Evolutionary conservation across 2,888 invertebrate genomes (phyloP), one percentile per base, ranked within the genome.

Genomic region (Amiota minor): DNA sequence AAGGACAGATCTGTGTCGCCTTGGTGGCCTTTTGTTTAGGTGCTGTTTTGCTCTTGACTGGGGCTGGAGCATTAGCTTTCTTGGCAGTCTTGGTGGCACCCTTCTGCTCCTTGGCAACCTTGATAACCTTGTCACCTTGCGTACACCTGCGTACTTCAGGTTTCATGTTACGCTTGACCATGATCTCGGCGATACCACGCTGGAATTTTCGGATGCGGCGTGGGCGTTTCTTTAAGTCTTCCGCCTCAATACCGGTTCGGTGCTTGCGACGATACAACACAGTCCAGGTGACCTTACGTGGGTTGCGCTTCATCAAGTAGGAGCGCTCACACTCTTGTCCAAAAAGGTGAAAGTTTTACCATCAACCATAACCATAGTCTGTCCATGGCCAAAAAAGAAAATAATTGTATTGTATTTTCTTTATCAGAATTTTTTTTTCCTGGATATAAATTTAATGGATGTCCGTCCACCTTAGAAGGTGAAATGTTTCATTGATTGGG

Each of bases 361-460:
- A 90, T 99, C 99, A 88, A 95, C 93, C 92, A 97, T 97, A 90
- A 98, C 97, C 95, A 98, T 94, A 91, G 98, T 97, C 92, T 99
- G 99, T 83, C 99, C 99, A 95, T 99, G 99, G 91, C 99, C 99
- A 82, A n/a, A n/a, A n/a, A n/a, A n/a, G n/a, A n/a, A n/a, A n/a
- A n/a, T n/a, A 35, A 6, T 35, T 35, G 6, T 35, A 35, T 35
- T 35, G 2, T 3, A 35, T 35, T 35, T 35, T 35, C 35, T 35
- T 0, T 35, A 23, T 3, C 23, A 23, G 3, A 23, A 23, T 2
- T 23, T 2, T 23, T 23, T n/a, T n/a, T n/a, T n/a, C n/a, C n/a
- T n/a, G n/a, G n/a, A 23, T 23, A 23, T 3, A 23, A 1, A 23
- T 23, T 1, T 3, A 23, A 2, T 23, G 1, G 3, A 23, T 2